These are phyloP conservation scores for Elephantulus edwardii DNA, from an alignment of 2,113 vertebrate genomes.

Conservation along the genomic window DNA sequence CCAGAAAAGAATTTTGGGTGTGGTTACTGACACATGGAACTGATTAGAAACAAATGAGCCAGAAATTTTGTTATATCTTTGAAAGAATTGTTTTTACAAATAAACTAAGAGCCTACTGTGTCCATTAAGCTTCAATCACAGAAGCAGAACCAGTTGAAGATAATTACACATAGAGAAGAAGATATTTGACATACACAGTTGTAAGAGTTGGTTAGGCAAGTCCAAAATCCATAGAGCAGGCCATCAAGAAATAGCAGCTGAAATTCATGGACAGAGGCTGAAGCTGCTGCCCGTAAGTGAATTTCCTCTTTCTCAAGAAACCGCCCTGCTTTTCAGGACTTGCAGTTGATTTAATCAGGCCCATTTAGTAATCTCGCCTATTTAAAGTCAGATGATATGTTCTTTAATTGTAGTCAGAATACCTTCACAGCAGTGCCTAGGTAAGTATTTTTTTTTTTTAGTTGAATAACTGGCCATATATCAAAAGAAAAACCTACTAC, in stretches of 20 bases:
- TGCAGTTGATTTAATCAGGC: background rate
- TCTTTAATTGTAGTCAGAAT: conserved; percentile 46
- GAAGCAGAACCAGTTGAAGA: background rate
- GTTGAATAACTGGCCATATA: conserved; percentile 29
- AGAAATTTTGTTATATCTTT: conserved; percentile 39
- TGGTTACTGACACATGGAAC: conserved; percentile 61
- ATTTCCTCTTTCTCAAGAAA: background rate
- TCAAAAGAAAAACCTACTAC: background rate
- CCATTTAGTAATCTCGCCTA: background rate
- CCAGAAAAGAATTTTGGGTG: conserved; percentile 56
- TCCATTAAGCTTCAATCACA: conserved; percentile 5
- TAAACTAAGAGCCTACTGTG: conserved; percentile 31
- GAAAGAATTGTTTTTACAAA: conserved; percentile 47
- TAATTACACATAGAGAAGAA: background rate
- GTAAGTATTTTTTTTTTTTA: background rate
- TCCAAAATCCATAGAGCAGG: conserved; percentile 37
- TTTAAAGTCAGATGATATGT: background rate
- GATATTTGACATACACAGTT: background rate
- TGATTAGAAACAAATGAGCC: conserved; percentile 48
- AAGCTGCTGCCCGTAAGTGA: background rate
- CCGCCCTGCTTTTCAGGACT: background rate
- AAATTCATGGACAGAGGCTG: background rate
- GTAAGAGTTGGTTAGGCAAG: background rate
- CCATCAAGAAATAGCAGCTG: background rate
- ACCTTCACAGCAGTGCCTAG: conserved; percentile 6